These are phyloP conservation scores for Tetraodon nigroviridis DNA, from an alignment of 2,113 vertebrate species.

Conservation along the genomic window DNA sequence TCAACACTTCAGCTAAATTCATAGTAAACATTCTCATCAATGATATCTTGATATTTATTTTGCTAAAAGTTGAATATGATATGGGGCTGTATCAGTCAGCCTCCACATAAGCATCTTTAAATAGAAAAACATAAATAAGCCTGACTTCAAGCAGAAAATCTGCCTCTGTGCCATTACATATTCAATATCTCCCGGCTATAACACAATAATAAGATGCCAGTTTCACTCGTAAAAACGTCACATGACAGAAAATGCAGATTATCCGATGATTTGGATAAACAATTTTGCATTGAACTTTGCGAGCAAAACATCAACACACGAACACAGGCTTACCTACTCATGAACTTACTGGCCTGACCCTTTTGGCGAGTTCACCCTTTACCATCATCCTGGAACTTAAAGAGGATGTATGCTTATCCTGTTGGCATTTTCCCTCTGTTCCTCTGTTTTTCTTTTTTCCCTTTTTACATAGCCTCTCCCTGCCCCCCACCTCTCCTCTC, in stretches of 20 bases:
- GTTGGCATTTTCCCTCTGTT: constrained; percentile 60
- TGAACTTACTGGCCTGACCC: constrained; percentile 33
- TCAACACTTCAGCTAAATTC: too few relatives aligned
- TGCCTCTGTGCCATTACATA: constrained; percentile 23
- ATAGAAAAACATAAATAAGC: too few relatives aligned
- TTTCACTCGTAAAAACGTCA: constrained; percentile 33
- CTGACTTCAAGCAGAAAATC: background rate
- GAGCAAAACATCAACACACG: constrained; percentile 40
- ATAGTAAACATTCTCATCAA: too few relatives aligned
- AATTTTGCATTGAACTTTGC: background rate
- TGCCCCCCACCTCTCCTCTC: constrained; percentile 65
- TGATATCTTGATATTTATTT: too few relatives aligned
- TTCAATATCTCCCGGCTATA: constrained; percentile 26
- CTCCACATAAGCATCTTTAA: too few relatives aligned
- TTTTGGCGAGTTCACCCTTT: constrained; percentile 44
- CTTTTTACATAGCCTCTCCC: constrained; percentile 46
- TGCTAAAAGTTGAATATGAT: too few relatives aligned
- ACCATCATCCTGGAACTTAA: constrained; percentile 52
- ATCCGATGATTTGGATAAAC: background rate
- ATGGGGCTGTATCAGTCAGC: too few relatives aligned
- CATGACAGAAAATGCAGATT: constrained; percentile 33
- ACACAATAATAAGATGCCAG: constrained; percentile 46
- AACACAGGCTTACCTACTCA: constrained; percentile 26
- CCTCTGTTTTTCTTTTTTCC: constrained; percentile 53
- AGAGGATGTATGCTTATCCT: constrained; percentile 66